phyloP scores from a whole-genome alignment of 1,140 invertebrate species.

The Yoshiicerus persimilis region DNA sequence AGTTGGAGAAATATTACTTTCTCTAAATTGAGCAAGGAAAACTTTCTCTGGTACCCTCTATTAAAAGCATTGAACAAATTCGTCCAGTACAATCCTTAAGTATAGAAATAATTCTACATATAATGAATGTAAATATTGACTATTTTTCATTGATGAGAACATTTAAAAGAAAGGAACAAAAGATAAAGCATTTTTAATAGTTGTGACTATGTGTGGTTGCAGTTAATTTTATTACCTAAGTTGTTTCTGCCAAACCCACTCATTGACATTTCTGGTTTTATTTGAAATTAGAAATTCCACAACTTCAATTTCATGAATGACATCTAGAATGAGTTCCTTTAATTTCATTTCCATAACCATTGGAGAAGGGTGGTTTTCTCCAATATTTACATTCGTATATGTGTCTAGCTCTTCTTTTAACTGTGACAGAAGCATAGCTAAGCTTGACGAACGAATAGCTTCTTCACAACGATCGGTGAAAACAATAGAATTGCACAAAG shows the following conservation, averaged over 20 bases:
- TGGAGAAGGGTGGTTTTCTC: constrained; percentile 46
- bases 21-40: too few species aligned
- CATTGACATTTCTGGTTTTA: constrained; percentile 64
- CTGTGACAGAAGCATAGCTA: constrained; percentile 60
- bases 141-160: not conserved
- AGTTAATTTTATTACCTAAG: constrained; percentile 76
- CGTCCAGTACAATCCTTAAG: too few species aligned
- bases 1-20: too few species aligned
- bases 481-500: constrained; percentile 66
- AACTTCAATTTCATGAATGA: constrained; percentile 85
- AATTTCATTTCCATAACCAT: constrained; percentile 66
- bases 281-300: constrained; percentile 73
- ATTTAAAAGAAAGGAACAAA: not conserved
- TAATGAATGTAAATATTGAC: not conserved
- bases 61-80: too few species aligned
- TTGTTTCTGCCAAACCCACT: constrained; percentile 96
- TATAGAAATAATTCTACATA: too few species aligned
- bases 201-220: too few species aligned
- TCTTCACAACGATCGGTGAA: constrained; percentile 83
- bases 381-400: constrained; percentile 60
- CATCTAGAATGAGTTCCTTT: constrained; percentile 84
- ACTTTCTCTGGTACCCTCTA: too few species aligned
- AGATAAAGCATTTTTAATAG: too few species aligned
- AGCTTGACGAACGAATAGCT: constrained; percentile 67
- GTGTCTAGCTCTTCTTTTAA: constrained; percentile 63